Conservation (phyloP, 53 echinoderm and acorn worm species). For the Zoroaster sp. region DNA sequence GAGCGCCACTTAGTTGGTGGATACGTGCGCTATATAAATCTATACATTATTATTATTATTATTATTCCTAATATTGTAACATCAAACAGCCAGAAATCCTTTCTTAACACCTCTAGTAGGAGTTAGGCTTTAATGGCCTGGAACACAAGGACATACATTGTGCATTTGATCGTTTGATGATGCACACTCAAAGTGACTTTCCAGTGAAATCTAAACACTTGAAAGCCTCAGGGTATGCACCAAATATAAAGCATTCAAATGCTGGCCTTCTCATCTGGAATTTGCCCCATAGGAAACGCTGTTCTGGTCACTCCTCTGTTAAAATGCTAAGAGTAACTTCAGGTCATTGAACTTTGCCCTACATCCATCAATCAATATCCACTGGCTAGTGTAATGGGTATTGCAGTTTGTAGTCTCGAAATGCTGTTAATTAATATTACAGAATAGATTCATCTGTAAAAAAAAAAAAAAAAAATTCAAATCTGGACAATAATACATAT, state of each 20-base stretch:
- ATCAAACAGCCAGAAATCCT: too few relatives aligned
- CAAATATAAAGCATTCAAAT: background rate
- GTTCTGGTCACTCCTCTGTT: background rate
- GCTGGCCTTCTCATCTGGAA: background rate
- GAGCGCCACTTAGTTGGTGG: too few relatives aligned
- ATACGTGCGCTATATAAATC: too few relatives aligned
- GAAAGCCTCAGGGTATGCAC: background rate
- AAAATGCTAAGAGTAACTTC: background rate
- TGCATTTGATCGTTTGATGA: too few relatives aligned
- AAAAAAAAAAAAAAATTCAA: too few relatives aligned
- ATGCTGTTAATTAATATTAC: background rate
- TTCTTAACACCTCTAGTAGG: too few relatives aligned
- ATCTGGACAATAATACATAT: too few relatives aligned
- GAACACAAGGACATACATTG: too few relatives aligned
- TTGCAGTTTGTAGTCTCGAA: background rate
- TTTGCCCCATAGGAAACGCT: background rate
- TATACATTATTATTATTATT: too few relatives aligned
- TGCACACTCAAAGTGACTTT: background rate
- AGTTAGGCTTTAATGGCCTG: too few relatives aligned
- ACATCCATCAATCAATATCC: background rate
- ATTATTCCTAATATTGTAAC: too few relatives aligned
- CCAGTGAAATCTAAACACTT: background rate
- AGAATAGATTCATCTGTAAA: background rate
- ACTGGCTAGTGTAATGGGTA: background rate
- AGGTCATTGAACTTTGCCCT: background rate